A percentile compares a stretch with the other conserved stretches of the same genome.
Conservation (phyloP, 2,797 vertebrate species). For the Falco columbarius region DNA sequence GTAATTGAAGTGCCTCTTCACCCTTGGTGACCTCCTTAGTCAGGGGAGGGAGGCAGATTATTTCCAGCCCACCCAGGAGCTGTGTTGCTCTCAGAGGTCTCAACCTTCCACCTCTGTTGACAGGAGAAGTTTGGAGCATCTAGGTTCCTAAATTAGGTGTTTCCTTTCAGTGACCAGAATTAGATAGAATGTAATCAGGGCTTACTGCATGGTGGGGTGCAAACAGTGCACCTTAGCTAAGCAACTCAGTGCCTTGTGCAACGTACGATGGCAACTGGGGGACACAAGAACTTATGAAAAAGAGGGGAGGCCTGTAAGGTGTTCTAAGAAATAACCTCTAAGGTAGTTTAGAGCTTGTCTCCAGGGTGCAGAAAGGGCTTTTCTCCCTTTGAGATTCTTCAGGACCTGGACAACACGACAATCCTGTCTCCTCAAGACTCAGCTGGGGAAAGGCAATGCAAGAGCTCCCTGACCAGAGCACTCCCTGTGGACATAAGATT, state of each 20-base stretch:
- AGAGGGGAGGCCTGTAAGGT: background rate
- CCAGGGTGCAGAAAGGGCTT: background rate
- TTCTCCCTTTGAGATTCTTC: background rate
- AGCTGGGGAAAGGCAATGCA: background rate
- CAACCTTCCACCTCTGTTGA: background rate
- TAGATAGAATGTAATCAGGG: background rate
- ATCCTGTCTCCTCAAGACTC: background rate
- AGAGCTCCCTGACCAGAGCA: background rate
- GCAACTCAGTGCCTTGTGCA: background rate
- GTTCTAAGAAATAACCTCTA: background rate
- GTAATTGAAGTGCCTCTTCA: background rate
- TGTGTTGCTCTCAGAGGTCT: background rate
- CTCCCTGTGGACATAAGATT: background rate
- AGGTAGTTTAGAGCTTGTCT: background rate
- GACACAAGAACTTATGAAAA: background rate
- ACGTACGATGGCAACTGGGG: background rate
- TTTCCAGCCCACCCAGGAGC: background rate
- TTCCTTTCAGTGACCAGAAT: background rate
- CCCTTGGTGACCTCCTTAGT: background rate
- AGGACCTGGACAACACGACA: fast-evolving
- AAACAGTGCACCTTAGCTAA: background rate
- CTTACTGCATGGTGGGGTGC: background rate
- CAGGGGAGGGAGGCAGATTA: background rate
- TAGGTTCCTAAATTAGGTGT: background rate
- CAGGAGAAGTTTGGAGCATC: background rate